Base-by-base conservation (phyloP, 2,888 invertebrate genomes). In the Belgica antarctica region DNA sequence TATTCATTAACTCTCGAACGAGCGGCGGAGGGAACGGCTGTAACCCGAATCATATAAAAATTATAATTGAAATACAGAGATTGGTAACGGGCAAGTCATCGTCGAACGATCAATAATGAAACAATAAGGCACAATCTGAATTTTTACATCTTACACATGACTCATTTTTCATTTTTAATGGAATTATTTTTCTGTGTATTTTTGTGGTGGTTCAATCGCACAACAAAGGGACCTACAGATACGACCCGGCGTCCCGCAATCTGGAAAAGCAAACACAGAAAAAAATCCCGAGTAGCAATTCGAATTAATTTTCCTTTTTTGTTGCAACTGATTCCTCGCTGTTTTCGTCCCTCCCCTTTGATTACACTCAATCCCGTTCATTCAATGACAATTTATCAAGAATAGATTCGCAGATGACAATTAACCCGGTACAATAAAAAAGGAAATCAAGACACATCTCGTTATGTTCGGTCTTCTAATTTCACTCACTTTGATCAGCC, bases 101-200 rank as follows among this genome's bases (percentile, higher is more conserved):
- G 36, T 62, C 36, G n/a, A 62, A 36, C 62, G 34, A 62, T 62
- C 62, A 62, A 62, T 62, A 62, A 62, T 62, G 62, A 62, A 62
- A 62, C 62, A 62, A 62, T 62, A 62, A 62, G 36, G 17, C 62
- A 19, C 62, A 62, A 62, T 62, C 62, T 62, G 22, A 62, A 36
- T 19, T 62, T 59, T 62, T 36, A 36, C 22, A 62, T 62, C 62
- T 62, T 62, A 62, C 62, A 62, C 62, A 62, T 62, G 62, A 62
- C 34, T 36, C 62, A 62, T 62, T 62, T 62, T 62, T 62, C 62
- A 62, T 62, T 62, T 62, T 62, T 62, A 62, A 62, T 62, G 62
- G 62, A 62, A 62, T 62, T 62, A 62, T 36, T 62, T 59, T n/a
- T n/a, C n/a, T n/a, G n/a, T n/a, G n/a, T 8, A 59, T 59, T 59